Evolutionary conservation across 2,797 vertebrate species (phyloP).

Genomic region (Lepilemur septentrionalis): DNA sequence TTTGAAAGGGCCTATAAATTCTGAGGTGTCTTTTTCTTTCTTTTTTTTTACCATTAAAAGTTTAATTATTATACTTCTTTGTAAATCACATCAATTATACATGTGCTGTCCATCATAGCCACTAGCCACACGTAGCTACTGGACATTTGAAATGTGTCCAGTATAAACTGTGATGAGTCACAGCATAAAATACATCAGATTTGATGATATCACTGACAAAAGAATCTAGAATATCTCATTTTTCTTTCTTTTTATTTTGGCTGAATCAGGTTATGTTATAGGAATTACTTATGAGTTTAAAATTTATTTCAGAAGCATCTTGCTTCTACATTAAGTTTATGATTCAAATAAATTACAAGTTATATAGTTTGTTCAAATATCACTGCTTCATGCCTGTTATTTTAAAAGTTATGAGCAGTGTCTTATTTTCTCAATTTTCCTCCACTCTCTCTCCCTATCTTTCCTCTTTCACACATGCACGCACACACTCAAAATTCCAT

Average conservation of each 20-base stretch:
- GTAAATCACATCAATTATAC: neutral
- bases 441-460: neutral
- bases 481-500: neutral
- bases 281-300: neutral
- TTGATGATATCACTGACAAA: neutral
- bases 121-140: neutral
- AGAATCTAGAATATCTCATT: neutral
- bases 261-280: neutral
- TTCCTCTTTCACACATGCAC: too few species aligned
- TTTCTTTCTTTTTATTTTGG: neutral
- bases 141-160: neutral
- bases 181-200: neutral
- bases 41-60: neutral
- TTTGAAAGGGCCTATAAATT: neutral
- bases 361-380: neutral
- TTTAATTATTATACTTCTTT: neutral
- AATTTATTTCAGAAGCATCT: constrained; percentile 19
- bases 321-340: constrained; percentile 19
- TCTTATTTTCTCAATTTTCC: neutral
- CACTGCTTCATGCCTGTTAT: neutral
- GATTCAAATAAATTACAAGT: neutral
- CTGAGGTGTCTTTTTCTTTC: neutral
- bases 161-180: neutral
- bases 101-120: neutral
- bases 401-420: neutral